phyloP scores from a whole-genome alignment of 1,140 invertebrate genomes.

The Euwallacea fornicatus region DNA sequence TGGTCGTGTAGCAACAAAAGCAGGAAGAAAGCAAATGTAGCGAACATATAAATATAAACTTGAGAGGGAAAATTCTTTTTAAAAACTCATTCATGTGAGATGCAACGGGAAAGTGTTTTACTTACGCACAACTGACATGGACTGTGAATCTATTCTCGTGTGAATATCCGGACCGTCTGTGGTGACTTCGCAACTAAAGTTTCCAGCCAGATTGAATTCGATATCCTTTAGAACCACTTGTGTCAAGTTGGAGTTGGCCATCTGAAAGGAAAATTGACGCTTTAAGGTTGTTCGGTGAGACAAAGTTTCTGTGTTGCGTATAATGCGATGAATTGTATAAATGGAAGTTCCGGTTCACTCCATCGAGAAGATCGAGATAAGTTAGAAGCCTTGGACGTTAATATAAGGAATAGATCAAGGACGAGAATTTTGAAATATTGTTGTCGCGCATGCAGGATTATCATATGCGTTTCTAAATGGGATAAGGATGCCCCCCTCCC shows the following conservation, averaged over 20 bases:
- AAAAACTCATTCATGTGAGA: conserved; percentile 10
- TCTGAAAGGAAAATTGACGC: conserved; percentile 55
- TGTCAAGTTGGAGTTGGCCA: conserved; percentile 70
- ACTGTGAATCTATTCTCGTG: conserved; percentile 64
- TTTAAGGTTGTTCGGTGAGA: conserved; percentile 12
- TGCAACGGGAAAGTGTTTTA: conserved; percentile 41
- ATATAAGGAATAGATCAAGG: background rate
- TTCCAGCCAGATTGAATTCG: conserved; percentile 72
- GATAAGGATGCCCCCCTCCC: too few relatives aligned
- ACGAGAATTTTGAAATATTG: background rate
- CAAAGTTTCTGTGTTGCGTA: conserved; percentile 13
- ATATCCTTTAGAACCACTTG: conserved; percentile 73
- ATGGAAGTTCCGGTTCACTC: too few relatives aligned
- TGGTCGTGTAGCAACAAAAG: conserved; percentile 11
- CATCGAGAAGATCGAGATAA: too few relatives aligned
- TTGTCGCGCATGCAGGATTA: too few relatives aligned
- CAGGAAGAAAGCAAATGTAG: conserved; percentile 16
- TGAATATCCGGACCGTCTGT: conserved; percentile 73
- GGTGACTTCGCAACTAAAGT: conserved; percentile 84
- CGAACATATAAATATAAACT: conserved; percentile 18
- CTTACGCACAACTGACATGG: conserved; percentile 77
- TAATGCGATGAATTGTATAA: conserved; percentile 12
- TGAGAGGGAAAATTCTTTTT: conserved; percentile 12
- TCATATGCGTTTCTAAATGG: too few relatives aligned
- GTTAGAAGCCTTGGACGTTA: background rate